Conservation (phyloP, 2,113 vertebrate species). For the Hiodon tergisus region DNA sequence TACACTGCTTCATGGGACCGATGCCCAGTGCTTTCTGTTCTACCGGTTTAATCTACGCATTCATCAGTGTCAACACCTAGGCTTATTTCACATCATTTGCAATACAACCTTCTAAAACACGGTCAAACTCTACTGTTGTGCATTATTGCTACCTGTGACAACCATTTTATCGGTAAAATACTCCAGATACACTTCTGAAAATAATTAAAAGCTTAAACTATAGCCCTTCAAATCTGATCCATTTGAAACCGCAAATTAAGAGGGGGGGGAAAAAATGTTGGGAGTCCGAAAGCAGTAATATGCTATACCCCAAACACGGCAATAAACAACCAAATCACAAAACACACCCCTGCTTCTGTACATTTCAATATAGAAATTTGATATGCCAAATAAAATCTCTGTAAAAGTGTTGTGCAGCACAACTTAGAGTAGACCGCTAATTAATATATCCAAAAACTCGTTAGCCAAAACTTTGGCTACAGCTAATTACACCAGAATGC, state of each 20-base stretch:
- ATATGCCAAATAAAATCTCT: too few species aligned
- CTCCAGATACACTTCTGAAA: not conserved
- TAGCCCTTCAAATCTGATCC: conserved; percentile 23
- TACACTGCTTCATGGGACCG: not conserved
- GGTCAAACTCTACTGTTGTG: not conserved
- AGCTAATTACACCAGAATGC: too few species aligned
- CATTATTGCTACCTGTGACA: conserved; percentile 20
- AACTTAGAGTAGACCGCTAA: too few species aligned
- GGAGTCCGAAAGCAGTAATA: conserved; percentile 11
- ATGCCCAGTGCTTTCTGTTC: conserved; percentile 10
- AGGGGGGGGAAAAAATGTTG: not conserved
- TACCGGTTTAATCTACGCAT: conserved; percentile 5
- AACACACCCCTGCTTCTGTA: not conserved
- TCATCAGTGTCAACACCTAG: not conserved
- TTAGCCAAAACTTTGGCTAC: too few species aligned
- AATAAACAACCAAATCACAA: conserved; percentile 9
- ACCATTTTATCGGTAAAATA: conserved; percentile 11
- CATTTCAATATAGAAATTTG: not conserved
- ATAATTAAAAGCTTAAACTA: conserved; percentile 18
- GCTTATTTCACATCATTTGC: not conserved
- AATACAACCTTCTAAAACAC: too few species aligned
- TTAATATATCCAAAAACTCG: too few species aligned
- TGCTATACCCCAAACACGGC: not conserved
- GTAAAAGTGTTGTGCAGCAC: too few species aligned
- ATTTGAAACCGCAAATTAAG: conserved; percentile 12